A percentile compares a stretch with the other conserved stretches of the same genome.
These are phyloP conservation scores for Balaeniceps rex DNA, from an alignment of 2,113 vertebrate species.

Conservation along the genomic window DNA sequence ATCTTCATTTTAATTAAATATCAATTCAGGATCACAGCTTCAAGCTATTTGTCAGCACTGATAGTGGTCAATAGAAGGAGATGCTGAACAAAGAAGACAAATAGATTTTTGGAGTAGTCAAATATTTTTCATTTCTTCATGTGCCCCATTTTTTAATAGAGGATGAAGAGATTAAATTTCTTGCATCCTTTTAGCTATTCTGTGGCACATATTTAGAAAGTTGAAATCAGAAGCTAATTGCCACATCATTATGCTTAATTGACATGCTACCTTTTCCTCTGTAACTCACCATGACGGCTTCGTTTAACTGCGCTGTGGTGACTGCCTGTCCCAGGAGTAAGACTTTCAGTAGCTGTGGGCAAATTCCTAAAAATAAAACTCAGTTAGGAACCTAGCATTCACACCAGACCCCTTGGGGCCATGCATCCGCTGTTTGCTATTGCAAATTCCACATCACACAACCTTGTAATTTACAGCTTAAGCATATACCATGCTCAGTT, in stretches of 20 bases:
- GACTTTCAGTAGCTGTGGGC: not conserved
- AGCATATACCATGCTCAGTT: not conserved
- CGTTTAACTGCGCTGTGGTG: not conserved
- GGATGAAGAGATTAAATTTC: conserved; percentile 59
- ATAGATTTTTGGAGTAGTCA: conserved; percentile 39
- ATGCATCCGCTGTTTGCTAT: not conserved
- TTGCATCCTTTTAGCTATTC: conserved; percentile 44
- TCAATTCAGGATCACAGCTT: conserved; percentile 69
- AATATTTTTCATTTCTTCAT: conserved; percentile 47
- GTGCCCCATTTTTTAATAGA: conserved; percentile 27
- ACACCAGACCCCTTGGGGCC: not conserved
- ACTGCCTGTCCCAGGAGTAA: not conserved
- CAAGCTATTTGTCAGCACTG: conserved; percentile 62
- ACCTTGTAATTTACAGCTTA: not conserved
- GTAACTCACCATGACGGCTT: conserved; percentile 19
- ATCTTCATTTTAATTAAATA: conserved; percentile 79
- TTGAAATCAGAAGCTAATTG: conserved; percentile 50
- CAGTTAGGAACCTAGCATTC: not conserved
- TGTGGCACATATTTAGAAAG: conserved; percentile 28
- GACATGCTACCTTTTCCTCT: conserved; percentile 46
- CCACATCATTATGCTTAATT: conserved; percentile 62
- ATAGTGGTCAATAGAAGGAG: conserved; percentile 69
- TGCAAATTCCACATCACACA: not conserved
- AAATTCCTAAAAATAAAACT: not conserved
- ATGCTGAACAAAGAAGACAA: conserved; percentile 67